Conservation (phyloP, 2,888 invertebrate species). For the Tholera decimalis region DNA sequence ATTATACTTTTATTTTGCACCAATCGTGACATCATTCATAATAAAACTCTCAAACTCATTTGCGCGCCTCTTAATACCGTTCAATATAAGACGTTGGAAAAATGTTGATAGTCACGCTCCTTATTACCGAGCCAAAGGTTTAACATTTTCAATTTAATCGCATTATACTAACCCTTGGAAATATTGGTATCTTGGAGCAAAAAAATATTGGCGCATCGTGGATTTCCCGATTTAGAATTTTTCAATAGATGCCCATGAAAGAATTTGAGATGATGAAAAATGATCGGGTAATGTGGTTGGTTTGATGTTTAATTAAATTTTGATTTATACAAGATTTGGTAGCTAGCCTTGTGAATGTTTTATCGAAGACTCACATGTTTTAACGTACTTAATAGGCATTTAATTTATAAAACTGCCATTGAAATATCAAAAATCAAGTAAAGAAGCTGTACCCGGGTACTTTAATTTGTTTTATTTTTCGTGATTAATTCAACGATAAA, state of each 20-base stretch:
- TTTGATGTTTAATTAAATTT: conserved; percentile 45
- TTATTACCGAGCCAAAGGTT: conserved; percentile 84
- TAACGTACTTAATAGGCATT: background rate
- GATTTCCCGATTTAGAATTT: conserved; percentile 63
- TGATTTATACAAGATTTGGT: conserved; percentile 20
- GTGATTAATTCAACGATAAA: no score
- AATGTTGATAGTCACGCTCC: conserved; percentile 87
- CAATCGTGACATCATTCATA: conserved; percentile 69
- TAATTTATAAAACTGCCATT: background rate
- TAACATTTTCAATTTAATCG: conserved; percentile 88
- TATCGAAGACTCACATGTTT: background rate
- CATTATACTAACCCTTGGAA: conserved; percentile 83
- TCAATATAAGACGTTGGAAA: conserved; percentile 85
- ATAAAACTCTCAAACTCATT: conserved; percentile 73
- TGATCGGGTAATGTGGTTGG: conserved; percentile 54
- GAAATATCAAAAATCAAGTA: background rate
- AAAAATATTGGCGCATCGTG: conserved; percentile 63
- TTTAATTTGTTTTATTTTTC: no score
- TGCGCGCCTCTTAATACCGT: conserved; percentile 70
- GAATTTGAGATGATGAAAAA: conserved; percentile 66
- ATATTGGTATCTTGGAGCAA: conserved; percentile 77
- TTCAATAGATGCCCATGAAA: conserved; percentile 65
- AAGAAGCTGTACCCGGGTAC: background rate
- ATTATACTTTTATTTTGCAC: conserved; percentile 67
- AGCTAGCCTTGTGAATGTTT: background rate